These are phyloP conservation scores for Dreissena rostriformis DNA, from an alignment of 1,140 invertebrate genomes.

Conservation along the genomic window DNA sequence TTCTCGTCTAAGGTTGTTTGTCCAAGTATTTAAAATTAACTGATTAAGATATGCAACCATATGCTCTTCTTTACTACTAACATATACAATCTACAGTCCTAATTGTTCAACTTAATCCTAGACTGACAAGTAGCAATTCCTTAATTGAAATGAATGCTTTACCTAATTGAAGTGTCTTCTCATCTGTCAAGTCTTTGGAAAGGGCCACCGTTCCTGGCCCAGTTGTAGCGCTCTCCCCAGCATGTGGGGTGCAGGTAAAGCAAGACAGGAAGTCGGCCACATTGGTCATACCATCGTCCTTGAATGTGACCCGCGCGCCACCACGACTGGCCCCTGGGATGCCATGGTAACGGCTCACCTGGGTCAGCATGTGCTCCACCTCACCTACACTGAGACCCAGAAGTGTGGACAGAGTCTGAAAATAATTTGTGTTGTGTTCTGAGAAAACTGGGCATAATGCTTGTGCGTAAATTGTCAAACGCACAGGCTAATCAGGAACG, in stretches of 20 bases:
- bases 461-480: too few relatives aligned
- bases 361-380: conserved; percentile 65
- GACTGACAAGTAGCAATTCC: too few relatives aligned
- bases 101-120: too few relatives aligned
- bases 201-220: conserved; percentile 56
- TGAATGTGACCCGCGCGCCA: conserved; percentile 62
- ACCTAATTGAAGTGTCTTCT: conserved; percentile 69
- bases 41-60: too few relatives aligned
- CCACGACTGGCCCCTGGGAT: background rate
- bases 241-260: conserved; percentile 71
- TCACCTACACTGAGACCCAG: conserved; percentile 68
- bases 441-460: too few relatives aligned
- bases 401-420: conserved; percentile 51
- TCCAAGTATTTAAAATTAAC: too few relatives aligned
- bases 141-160: background rate
- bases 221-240: conserved; percentile 57
- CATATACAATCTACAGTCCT: too few relatives aligned
- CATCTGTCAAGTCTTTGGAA: conserved; percentile 69
- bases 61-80: too few relatives aligned
- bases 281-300: conserved; percentile 58
- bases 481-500: too few relatives aligned
- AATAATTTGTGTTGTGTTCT: conserved; percentile 3
- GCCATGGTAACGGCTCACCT: conserved; percentile 56
- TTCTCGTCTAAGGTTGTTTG: too few relatives aligned
- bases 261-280: conserved; percentile 71